Evolutionary conservation across 2,888 invertebrate genomes (phyloP).

Genomic region (Epinotia demarniana): DNA sequence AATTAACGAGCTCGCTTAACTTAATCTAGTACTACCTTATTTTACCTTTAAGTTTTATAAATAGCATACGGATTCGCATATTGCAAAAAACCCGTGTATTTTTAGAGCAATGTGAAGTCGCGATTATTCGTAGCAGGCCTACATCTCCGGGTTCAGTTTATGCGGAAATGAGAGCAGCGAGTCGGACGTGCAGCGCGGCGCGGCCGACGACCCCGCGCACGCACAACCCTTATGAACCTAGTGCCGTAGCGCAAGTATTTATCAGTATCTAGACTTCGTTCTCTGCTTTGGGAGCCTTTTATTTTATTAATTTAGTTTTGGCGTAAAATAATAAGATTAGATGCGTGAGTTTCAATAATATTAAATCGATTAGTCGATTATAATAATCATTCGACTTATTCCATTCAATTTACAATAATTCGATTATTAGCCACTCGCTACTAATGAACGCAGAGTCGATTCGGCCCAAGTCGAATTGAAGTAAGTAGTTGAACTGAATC

Average conservation of each 20-base stretch:
- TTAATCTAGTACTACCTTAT: not conserved
- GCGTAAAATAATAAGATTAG: too few relatives aligned
- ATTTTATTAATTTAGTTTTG: not conserved
- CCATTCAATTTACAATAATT: too few relatives aligned
- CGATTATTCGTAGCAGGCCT: slow-evolving; percentile 51
- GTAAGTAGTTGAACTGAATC: too few relatives aligned
- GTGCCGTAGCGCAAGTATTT: not conserved
- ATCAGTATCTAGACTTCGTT: not conserved
- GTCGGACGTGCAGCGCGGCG: slow-evolving; percentile 79
- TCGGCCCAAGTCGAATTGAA: too few relatives aligned
- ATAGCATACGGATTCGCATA: not conserved
- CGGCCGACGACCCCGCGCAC: slow-evolving; percentile 67
- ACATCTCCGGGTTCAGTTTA: slow-evolving; percentile 76
- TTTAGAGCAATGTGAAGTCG: not conserved
- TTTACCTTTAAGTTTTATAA: too few relatives aligned
- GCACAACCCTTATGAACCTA: slow-evolving; percentile 46
- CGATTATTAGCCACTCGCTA: too few relatives aligned
- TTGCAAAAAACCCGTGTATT: not conserved
- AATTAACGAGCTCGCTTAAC: not conserved
- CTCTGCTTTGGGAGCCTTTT: not conserved
- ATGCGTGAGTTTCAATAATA: too few relatives aligned
- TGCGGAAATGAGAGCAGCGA: slow-evolving; percentile 82
- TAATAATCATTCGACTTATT: too few relatives aligned
- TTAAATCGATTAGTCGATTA: too few relatives aligned
- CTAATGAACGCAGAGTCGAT: too few relatives aligned